A percentile compares a stretch with the other conserved stretches of the same genome.
These are phyloP conservation scores for Pelobates fuscus DNA, from an alignment of 2,113 vertebrate species.

Conservation along the genomic window DNA sequence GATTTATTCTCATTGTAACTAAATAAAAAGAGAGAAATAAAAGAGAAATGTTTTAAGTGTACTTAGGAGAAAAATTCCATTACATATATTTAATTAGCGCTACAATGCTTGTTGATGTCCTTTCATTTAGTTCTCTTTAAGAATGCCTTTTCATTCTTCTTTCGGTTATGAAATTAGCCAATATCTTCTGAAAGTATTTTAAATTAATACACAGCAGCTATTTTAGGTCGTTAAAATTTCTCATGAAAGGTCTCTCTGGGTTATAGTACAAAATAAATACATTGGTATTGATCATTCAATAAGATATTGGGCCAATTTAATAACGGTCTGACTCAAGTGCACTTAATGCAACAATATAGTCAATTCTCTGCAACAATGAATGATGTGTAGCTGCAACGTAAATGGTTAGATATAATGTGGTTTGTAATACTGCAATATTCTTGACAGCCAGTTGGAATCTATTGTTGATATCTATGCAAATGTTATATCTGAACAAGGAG, in stretches of 20 bases:
- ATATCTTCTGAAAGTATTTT: constrained; percentile 61
- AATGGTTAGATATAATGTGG: constrained; percentile 27
- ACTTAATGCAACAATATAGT: constrained; percentile 53
- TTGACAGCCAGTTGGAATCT: constrained; percentile 31
- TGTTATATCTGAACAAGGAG: background rate
- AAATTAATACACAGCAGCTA: constrained; percentile 68
- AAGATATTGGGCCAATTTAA: constrained; percentile 72
- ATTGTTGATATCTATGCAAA: constrained; percentile 6
- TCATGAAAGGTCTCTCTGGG: constrained; percentile 71
- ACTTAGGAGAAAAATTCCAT: constrained; percentile 1
- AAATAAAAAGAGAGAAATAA: background rate
- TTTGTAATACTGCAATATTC: constrained; percentile 49
- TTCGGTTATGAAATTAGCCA: constrained; percentile 58
- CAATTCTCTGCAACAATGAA: constrained; percentile 53
- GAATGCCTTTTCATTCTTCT: constrained; percentile 56
- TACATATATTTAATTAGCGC: constrained; percentile 31
- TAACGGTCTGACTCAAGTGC: constrained; percentile 55
- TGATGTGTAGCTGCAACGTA: constrained; percentile 15
- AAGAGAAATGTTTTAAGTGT: background rate
- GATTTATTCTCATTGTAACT: background rate
- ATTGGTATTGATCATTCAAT: constrained; percentile 75
- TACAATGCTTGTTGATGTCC: constrained; percentile 44
- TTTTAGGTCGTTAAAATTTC: constrained; percentile 69
- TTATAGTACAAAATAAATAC: constrained; percentile 73
- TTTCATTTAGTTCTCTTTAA: constrained; percentile 50